A percentile compares a stretch with the other conserved stretches of the same genome.
Evolutionary conservation across 2,797 vertebrate genomes (phyloP).

Genomic region (Alfaro cultratus): DNA sequence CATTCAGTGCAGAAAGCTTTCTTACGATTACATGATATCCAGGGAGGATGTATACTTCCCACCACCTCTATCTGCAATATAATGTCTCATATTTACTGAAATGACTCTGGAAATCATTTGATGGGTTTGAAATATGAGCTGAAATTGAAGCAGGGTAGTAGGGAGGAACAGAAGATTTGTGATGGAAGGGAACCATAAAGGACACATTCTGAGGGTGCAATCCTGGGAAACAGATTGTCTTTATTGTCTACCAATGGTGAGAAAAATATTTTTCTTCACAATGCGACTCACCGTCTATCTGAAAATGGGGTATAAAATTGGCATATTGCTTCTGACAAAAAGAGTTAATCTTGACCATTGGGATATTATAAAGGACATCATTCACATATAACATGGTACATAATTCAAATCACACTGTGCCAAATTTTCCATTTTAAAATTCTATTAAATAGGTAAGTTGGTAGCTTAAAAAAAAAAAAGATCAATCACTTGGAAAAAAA

Average conservation of each 20-base stretch:
- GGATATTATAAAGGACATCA: neutral
- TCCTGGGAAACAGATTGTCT: conserved; percentile 20
- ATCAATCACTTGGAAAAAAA: neutral
- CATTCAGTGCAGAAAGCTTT: conserved; percentile 43
- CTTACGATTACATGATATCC: conserved; percentile 46
- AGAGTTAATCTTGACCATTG: neutral
- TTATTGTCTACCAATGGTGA: conserved; percentile 13
- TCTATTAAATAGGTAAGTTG: neutral
- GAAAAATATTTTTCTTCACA: conserved; percentile 1
- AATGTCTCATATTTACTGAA: conserved; percentile 64
- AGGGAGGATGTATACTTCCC: conserved; percentile 29
- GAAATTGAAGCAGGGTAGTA: conserved; percentile 35
- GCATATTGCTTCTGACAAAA: conserved; percentile 10
- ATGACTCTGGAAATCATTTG: conserved; percentile 43
- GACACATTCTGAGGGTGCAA: conserved; percentile 20
- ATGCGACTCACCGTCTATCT: conserved; percentile 6
- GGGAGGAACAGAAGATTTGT: conserved; percentile 20
- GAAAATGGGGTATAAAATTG: conserved; percentile 17
- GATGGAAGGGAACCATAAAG: conserved; percentile 13
- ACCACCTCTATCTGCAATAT: conserved; percentile 35
- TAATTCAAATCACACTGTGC: neutral
- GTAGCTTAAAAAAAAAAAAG: neutral
- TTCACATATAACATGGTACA: neutral
- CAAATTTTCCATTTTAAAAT: conserved; percentile 4
- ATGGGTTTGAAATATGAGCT: conserved; percentile 49